Evolutionary conservation across 2,113 vertebrate genomes (phyloP).

Genomic region (Gopherus evgoodei): DNA sequence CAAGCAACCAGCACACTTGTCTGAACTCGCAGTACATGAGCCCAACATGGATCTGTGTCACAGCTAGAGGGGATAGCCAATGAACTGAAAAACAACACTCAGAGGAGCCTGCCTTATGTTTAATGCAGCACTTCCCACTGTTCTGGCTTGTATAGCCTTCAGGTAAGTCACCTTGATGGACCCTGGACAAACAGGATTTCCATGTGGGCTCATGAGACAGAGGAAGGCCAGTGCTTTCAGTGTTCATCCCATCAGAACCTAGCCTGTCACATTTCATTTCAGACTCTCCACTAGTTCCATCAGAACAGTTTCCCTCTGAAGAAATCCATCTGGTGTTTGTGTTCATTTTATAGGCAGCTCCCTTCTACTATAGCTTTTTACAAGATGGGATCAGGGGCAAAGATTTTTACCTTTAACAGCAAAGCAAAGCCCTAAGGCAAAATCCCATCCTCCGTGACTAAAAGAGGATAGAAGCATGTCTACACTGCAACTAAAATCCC

Average conservation of each 20-base stretch:
- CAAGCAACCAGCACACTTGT: neutral
- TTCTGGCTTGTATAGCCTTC: no score
- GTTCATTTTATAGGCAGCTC: neutral
- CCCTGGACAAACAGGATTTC: neutral
- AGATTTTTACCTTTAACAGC: neutral
- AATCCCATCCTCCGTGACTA: neutral
- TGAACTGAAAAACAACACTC: neutral
- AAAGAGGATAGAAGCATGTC: no score
- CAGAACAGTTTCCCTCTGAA: neutral
- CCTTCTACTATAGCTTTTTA: neutral
- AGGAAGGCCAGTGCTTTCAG: accelerated
- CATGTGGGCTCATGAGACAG: neutral
- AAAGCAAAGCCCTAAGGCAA: neutral
- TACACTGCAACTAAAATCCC: neutral
- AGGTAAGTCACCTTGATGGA: no score
- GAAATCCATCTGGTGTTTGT: neutral
- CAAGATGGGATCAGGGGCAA: neutral
- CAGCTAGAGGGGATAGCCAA: neutral
- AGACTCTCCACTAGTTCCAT: neutral
- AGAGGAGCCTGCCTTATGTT: neutral
- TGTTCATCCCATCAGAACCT: neutral
- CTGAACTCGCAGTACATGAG: neutral
- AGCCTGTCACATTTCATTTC: neutral
- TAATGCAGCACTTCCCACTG: neutral
- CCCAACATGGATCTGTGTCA: accelerated